Percentiles rank a stretch among this genome's conserved stretches.
phyloP scores from a whole-genome alignment of 2,113 vertebrate species.

The Anarhynchus alexandrinus region DNA sequence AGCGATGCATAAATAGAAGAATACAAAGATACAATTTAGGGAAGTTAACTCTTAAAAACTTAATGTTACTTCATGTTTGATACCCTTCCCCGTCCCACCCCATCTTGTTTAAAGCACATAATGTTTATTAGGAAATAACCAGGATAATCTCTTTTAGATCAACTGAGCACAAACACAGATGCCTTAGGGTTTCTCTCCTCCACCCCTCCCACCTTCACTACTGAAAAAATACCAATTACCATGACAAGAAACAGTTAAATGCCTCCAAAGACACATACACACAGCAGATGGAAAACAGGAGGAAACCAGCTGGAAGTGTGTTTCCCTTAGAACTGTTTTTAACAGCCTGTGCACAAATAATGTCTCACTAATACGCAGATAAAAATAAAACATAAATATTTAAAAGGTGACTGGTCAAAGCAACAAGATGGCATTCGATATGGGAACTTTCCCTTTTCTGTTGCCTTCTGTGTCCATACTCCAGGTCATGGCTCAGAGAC shows the following conservation, averaged over 20 bases:
- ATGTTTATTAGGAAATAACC: slow-evolving; percentile 56
- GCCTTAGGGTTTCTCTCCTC: slow-evolving; percentile 57
- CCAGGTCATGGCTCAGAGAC: background rate
- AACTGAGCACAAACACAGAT: slow-evolving; percentile 44
- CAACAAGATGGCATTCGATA: slow-evolving; percentile 40
- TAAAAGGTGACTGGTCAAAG: slow-evolving; percentile 76
- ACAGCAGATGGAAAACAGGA: slow-evolving; percentile 79
- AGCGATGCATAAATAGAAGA: slow-evolving; percentile 69
- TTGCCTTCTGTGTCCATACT: background rate
- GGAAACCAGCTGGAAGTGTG: slow-evolving; percentile 80
- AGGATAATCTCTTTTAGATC: slow-evolving; percentile 63
- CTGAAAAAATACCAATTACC: slow-evolving; percentile 72
- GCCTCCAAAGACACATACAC: slow-evolving; percentile 68
- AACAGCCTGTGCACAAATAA: slow-evolving; percentile 80
- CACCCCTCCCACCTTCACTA: slow-evolving; percentile 62
- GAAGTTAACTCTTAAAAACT: slow-evolving; percentile 76
- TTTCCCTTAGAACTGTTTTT: slow-evolving; percentile 80
- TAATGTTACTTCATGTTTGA: slow-evolving; percentile 9
- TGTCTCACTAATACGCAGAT: slow-evolving; percentile 73
- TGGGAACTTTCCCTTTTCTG: background rate
- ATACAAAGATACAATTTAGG: slow-evolving; percentile 64
- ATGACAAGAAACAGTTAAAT: slow-evolving; percentile 77
- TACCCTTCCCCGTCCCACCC: slow-evolving; percentile 4
- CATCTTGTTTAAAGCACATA: slow-evolving; percentile 41
- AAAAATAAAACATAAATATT: slow-evolving; percentile 79